Evolutionary conservation across 2,797 vertebrate species (phyloP).

Genomic region (Carduelis carduelis): DNA sequence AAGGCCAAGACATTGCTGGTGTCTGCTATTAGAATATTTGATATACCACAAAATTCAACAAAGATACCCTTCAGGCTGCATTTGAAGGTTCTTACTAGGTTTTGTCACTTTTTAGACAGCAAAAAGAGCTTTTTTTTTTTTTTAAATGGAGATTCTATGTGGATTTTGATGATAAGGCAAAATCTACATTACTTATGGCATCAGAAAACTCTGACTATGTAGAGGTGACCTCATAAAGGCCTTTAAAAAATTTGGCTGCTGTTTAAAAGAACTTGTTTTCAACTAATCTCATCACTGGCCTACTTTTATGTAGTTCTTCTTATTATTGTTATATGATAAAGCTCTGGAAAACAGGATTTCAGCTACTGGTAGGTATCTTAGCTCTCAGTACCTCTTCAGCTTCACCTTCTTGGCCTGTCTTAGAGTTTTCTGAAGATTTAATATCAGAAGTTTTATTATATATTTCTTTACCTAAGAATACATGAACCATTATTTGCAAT

Average conservation of each 20-base stretch:
- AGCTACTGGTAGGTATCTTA: background rate
- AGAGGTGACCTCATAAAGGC: background rate
- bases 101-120: background rate
- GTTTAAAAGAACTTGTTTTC: background rate
- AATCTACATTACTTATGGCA: background rate
- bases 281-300: background rate
- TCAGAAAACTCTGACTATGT: background rate
- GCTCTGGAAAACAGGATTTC: background rate
- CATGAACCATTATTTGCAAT: background rate
- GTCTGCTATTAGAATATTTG: background rate
- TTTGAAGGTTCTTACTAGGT: background rate
- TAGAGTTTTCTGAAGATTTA: background rate
- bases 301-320: background rate
- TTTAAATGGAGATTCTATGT: background rate
- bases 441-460: background rate
- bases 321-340: background rate
- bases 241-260: background rate
- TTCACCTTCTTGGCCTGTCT: background rate
- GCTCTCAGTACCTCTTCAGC: background rate
- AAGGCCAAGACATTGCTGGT: background rate
- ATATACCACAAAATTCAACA: background rate
- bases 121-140: background rate
- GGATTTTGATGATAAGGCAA: background rate
- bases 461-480: background rate
- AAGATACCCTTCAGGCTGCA: background rate